phyloP scores from a whole-genome alignment of 2,797 vertebrate genomes.

The Phataginus tricuspis region DNA sequence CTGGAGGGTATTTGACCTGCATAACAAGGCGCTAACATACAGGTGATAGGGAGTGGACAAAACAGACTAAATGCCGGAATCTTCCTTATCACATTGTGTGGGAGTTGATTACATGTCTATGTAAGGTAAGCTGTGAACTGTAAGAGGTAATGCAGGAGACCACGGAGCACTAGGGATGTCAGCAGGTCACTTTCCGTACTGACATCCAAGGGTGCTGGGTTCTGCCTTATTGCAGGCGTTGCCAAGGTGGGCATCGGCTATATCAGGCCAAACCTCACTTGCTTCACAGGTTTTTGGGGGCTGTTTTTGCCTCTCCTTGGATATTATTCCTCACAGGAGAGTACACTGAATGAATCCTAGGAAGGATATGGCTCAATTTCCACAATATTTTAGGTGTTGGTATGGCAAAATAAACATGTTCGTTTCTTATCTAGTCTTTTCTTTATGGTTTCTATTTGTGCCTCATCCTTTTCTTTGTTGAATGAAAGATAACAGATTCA shows the following conservation, averaged over 20 bases:
- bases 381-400: background rate
- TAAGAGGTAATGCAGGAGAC: background rate
- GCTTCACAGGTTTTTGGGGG: background rate
- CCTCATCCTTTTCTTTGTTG: background rate
- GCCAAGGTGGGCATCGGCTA: background rate
- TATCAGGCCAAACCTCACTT: background rate
- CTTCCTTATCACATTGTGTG: background rate
- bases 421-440: background rate
- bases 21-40: background rate
- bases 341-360: background rate
- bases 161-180: background rate
- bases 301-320: background rate
- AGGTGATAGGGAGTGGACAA: background rate
- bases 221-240: background rate
- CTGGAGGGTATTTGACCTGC: background rate
- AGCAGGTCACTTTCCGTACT: background rate
- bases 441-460: background rate
- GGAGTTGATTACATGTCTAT: background rate
- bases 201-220: background rate
- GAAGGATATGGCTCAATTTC: constrained; percentile 11
- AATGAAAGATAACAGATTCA: background rate
- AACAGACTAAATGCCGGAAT: background rate
- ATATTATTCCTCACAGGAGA: background rate
- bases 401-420: background rate
- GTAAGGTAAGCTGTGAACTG: background rate